Base-by-base conservation (phyloP, 2,113 vertebrate genomes). In the Cyphomyrus plagiostoma region DNA sequence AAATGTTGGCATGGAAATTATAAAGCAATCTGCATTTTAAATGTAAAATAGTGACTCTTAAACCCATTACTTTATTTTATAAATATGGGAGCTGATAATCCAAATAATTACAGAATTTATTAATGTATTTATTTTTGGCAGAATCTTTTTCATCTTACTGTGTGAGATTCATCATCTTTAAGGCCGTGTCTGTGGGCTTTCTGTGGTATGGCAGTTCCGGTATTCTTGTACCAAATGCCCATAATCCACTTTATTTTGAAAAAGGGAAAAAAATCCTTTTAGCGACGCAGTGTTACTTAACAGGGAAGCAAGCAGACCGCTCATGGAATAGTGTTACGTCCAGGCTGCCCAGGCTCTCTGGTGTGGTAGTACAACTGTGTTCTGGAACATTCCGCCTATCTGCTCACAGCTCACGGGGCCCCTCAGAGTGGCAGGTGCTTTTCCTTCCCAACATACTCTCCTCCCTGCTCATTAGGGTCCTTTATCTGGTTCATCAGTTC, bases 281-380 rank as follows among this genome's bases (percentile, higher is more conserved):
- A 74, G 42, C 3, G 4, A 17, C 3, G 17, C 35, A 42, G 26
- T 23, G 74, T 45, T 45, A 89, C 80, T 50, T 83, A 80, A 50
- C 52, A 56, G 30, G 39, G 80, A 50, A 30, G 10, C 3, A 11
- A 58, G 35, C 19, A 5, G 4, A 30, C 42, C 88, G 89, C 88
- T 90, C 88, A 90, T 83, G 48, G 48, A 30, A 35, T 30, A 74
- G 6, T 30, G 49, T 87, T 39, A 74, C 0, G 17, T 49, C 89
- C 8, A 86, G 90, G 86, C 85, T 89, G 58, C 88, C 88, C 91
- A 86, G 90, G 89, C 82, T 74, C 86, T 89, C 70, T 77, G 84
- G 89, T 91, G 91, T 92, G 90, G 77, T 56, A 62, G 82, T 91
- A 91, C 91, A 91, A 91, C 89, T 90, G 90, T 9, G 49, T 84